A percentile compares a stretch with the other conserved stretches of the same genome.
These are phyloP conservation scores for Zootoca vivipara DNA, from an alignment of 2,113 vertebrate genomes.

Conservation along the genomic window DNA sequence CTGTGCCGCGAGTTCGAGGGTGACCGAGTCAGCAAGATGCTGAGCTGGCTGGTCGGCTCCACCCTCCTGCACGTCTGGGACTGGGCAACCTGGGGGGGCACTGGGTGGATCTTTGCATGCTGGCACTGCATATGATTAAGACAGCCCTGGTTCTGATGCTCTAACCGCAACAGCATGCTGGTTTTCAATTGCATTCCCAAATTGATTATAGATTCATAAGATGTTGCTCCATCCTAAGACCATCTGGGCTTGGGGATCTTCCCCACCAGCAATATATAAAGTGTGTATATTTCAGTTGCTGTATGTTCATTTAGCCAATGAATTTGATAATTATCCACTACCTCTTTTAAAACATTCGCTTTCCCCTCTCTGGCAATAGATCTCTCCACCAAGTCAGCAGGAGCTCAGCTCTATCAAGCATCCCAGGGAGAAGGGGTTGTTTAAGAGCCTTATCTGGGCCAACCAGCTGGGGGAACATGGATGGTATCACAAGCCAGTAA, in stretches of 20 bases:
- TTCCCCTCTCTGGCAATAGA: conserved; percentile 55
- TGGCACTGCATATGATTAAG: too few species aligned
- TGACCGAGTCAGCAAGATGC: too few species aligned
- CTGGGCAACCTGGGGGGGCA: too few species aligned
- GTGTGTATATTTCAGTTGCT: conserved; percentile 35
- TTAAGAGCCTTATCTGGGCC: conserved; percentile 73
- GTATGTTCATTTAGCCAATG: conserved; percentile 39
- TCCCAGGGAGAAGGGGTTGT: conserved; percentile 53
- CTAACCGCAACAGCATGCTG: too few species aligned
- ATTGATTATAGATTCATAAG: background rate
- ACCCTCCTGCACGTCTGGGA: too few species aligned
- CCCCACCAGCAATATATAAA: background rate
- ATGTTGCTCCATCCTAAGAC: background rate
- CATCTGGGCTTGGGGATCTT: background rate
- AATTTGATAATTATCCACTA: conserved; percentile 62
- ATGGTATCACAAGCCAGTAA: conserved; percentile 61
- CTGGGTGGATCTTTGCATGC: too few species aligned
- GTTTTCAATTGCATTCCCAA: background rate
- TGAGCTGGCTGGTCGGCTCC: too few species aligned
- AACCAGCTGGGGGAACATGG: conserved; percentile 65
- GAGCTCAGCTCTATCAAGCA: conserved; percentile 49
- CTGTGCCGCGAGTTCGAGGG: fast-evolving
- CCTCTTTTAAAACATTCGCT: conserved; percentile 47
- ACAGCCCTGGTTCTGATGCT: too few species aligned
- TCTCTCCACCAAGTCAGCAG: conserved; percentile 53